Percentiles rank a stretch among this genome's conserved stretches.
These are phyloP conservation scores for Pleuronectes platessa DNA, from an alignment of 2,113 vertebrate species.

Conservation along the genomic window DNA sequence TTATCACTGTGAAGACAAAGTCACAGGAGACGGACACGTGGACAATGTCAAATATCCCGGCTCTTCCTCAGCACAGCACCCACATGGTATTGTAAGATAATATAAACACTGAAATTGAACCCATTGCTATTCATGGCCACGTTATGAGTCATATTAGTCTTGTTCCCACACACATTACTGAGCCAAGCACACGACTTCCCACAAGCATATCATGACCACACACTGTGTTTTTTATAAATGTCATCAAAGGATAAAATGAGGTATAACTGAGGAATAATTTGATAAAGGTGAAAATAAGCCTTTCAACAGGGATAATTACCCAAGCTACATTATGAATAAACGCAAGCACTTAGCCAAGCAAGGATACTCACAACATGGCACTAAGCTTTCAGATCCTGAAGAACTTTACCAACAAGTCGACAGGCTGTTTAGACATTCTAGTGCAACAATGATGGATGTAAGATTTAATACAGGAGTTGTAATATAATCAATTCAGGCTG, in stretches of 20 bases:
- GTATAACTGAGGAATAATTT: no score
- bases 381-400: conserved; percentile 26
- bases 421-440: conserved; percentile 5
- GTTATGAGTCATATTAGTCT: not conserved
- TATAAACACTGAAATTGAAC: not conserved
- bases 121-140: not conserved
- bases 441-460: not conserved
- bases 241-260: no score
- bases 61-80: no score
- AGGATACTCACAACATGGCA: conserved; percentile 31
- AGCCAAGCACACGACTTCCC: no score
- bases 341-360: conserved; percentile 5
- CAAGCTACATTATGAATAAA: not conserved
- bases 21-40: not conserved
- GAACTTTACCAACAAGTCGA: conserved; percentile 27
- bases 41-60: no score
- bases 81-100: not conserved
- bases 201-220: no score
- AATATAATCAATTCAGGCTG: conserved; percentile 1
- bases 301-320: not conserved
- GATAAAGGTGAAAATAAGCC: no score
- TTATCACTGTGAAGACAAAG: not conserved
- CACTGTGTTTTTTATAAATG: no score
- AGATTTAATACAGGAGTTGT: not conserved
- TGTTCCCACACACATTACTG: no score